Conservation (phyloP, 92 coral and sea anemone genomes). For the Pocillopora meandrina region DNA sequence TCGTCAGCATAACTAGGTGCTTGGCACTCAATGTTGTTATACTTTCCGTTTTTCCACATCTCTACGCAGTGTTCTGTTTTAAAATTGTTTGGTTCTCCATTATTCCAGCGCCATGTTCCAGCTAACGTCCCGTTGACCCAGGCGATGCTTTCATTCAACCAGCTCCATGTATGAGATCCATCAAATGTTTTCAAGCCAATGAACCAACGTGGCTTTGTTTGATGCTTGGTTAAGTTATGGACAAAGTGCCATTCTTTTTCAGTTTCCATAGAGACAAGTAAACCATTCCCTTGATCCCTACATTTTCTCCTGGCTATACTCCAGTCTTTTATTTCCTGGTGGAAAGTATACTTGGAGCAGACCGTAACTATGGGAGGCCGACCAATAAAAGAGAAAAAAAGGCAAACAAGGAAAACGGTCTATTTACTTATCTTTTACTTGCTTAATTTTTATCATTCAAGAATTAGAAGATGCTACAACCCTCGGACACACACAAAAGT, state of each 20-base stretch:
- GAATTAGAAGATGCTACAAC: too few species aligned
- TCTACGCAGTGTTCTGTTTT: neutral
- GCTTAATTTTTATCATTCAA: too few species aligned
- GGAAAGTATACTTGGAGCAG: too few species aligned
- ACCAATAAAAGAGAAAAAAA: too few species aligned
- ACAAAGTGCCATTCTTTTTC: neutral
- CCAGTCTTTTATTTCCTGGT: neutral
- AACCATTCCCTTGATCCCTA: too few species aligned
- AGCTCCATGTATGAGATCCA: neutral
- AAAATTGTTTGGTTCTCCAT: neutral
- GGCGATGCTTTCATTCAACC: neutral
- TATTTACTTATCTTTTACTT: too few species aligned
- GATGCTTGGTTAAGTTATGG: neutral
- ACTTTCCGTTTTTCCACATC: neutral
- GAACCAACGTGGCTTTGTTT: neutral
- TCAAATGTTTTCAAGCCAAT: neutral
- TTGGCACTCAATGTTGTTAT: neutral
- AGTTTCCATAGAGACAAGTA: neutral
- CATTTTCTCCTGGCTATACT: neutral
- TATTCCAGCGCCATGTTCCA: neutral
- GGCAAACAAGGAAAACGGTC: too few species aligned
- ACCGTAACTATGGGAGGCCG: too few species aligned
- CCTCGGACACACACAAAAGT: too few species aligned
- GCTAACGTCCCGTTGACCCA: neutral
- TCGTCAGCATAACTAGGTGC: neutral